Base-by-base conservation (phyloP, 2,113 vertebrate genomes). In the Tychaedon coryphoeus region DNA sequence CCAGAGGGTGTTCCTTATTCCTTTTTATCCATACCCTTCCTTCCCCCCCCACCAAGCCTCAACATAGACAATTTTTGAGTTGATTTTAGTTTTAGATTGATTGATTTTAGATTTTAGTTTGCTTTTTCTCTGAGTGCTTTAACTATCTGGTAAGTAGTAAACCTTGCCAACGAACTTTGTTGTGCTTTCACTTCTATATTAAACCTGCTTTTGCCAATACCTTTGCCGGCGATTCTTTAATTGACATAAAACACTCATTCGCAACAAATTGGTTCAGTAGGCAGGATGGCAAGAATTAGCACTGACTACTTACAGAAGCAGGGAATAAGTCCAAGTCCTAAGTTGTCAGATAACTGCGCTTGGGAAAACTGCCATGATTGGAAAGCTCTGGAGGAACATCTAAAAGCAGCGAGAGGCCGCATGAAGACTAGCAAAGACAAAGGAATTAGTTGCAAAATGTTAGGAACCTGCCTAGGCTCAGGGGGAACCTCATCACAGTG, bases 391-490 rank as follows among this genome's bases (percentile, higher is more conserved):
- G 18, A 76, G 57, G 34, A 76, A 61, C 45, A 76, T 25, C 17
- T 40, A 19, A 62, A 76, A 76, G 57, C 34, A 33, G 34, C 2
- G 1, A 50, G 9, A 6, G 73, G 28, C 45, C 1, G 2, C 58
- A 62, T 62, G 73, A 62, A 76, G 58, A 16, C 34, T 62, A 76
- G 34, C 7, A 76, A 76, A 26, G 45, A 76, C 8, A 61, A 61
- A 51, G 34, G 45, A 76, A 40, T 51, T 26, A 51, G 36, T 62
- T 62, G 31, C 75, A 53, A 64, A 20, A 62, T 6, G 9, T 76
- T 40, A 51, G 57, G 45, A 15, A 76, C 29, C 24, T 51, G 34
- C 98, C 92, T 99, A 76, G 57, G 29, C 57, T 62, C 8, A 42
- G 34, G 16, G 34, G 22, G 17, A 40, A 50, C 57, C 45, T 61